Evolutionary conservation across 2,888 invertebrate species (phyloP), one percentile per base, ranked within the genome.

Genomic region (Yponomeuta malinellus): DNA sequence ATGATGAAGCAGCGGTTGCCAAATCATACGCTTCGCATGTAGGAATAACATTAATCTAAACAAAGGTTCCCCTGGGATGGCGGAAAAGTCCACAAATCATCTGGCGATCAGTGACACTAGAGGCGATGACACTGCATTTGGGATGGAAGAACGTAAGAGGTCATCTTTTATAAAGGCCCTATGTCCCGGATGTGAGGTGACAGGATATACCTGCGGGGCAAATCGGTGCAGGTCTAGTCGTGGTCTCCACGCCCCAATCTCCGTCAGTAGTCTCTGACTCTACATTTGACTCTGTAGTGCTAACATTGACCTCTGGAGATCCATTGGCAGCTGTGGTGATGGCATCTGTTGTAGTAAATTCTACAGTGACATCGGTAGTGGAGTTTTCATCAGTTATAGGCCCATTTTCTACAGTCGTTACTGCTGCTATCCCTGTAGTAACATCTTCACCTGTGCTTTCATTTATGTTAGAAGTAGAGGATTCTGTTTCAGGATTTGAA

Each of bases 121-220:
- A 33, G 2, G 33, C 33, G 4, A 33, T 4, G 4, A 33, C 4
- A 33, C 4, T 33, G 33, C 4, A 4, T 33, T 4, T 33, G 33
- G 33, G 33, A 33, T 3, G 4, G 33, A 33, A 33, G 4, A 33
- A 2, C 33, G 33, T 4, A 33, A 33, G 33, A 33, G 33, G 33
- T 3, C 3, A 33, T 33, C 33, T 33, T 33, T 33, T 33, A 3
- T 2, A 33, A 33, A 4, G 33, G 33, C 33, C 4, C 33, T 23
- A 23, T 23, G 23, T 23, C 23, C 23, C 23, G 23, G 23, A 23
- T 23, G 23, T 23, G 4, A 4, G 4, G 33, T 33, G 2, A 3
- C 33, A 33, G 4, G 4, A 33, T 1, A 33, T 15, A 52, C 52
- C 52, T 2, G 76, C 71, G 4, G 71, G 68, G 52, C 71, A 71